Evolutionary conservation across 2,113 vertebrate species (phyloP), one percentile per base, ranked within the genome.

Genomic region (Cyanoliseus patagonus): DNA sequence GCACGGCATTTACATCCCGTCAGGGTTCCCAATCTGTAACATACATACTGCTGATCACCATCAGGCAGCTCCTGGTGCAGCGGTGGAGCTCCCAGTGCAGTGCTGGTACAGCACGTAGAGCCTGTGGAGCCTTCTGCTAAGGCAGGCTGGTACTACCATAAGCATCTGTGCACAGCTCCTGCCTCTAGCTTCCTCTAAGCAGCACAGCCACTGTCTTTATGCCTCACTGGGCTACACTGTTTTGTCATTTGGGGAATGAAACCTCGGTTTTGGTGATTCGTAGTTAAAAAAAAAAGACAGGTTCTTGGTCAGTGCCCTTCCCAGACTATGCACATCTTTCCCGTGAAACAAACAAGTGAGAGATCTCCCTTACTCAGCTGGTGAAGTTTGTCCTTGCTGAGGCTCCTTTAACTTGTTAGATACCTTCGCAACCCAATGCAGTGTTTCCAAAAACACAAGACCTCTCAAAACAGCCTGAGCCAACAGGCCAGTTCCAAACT

Each of bases 401-500:
- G 55, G 51, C 63, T 88, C 25, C 46, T 90, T 59, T 67, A 59
- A 75, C 77, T 9, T 8, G 20, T 75, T 41, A 78, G 51, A 37
- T 24, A 68, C 66, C 53, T 88, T 62, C 57, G 88, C 49, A 75
- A 52, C 30, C 14, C 64, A n/a, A 18, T 46, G 86, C 52, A 82
- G 11, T 3, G 5, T 53, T 88, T 78, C 69, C 39, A 87, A 93
- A 96, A 86, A 44, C 8, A 33, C 7, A 27, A n/a, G 47, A 68
- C 62, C 44, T 92, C 70, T 57, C 31, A 4, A 73, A 86, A 75
- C 31, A 79, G 35, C 19, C 66, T 44, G 39, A 91, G 57, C 88
- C 83, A 88, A 75, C 44, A 73, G 77, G 52, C 42, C 35, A 41
- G 44, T 84, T 92, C 46, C 66, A 90, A 90, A 49, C 44, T 91